Evolutionary conservation across 1,140 invertebrate genomes (phyloP).

Genomic region (Drosophila guanche): DNA sequence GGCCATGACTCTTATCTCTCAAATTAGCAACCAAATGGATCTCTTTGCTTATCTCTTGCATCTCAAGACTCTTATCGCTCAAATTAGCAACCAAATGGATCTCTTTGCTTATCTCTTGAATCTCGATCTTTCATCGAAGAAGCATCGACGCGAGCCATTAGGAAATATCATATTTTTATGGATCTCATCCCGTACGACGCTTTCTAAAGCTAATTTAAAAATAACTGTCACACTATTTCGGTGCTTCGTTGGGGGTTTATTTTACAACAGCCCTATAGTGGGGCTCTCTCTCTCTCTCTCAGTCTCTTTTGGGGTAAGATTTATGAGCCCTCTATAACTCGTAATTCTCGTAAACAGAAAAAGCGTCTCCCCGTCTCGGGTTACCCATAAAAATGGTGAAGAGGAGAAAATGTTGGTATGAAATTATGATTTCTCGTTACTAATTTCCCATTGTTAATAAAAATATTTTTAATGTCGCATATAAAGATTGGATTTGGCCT

Average conservation of each 20-base stretch:
- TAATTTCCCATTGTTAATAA: constrained; percentile 79
- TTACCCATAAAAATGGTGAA: constrained; percentile 58
- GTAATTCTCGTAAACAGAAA: constrained; percentile 18
- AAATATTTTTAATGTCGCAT: constrained; percentile 64
- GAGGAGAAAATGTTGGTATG: constrained; percentile 39
- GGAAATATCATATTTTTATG: constrained; percentile 75
- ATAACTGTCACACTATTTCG: constrained; percentile 70
- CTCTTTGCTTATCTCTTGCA: constrained; percentile 51
- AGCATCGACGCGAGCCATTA: constrained; percentile 11
- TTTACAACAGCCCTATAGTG: constrained; percentile 59
- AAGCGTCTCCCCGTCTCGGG: constrained; percentile 36
- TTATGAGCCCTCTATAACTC: constrained; percentile 45
- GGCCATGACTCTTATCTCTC: constrained; percentile 58
- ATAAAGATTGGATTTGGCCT: constrained; percentile 43
- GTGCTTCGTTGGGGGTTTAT: constrained; percentile 66
- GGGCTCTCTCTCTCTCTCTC: constrained; percentile 13
- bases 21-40: constrained; percentile 76
- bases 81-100: constrained; percentile 73
- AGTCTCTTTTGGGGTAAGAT: constrained; percentile 5
- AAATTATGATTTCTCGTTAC: constrained; percentile 75
- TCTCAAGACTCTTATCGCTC: constrained; percentile 64
- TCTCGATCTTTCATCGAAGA: constrained; percentile 11
- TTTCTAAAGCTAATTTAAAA: constrained; percentile 77
- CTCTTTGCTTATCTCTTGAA: constrained; percentile 48
- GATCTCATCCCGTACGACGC: constrained; percentile 17